phyloP scores from a whole-genome alignment of 1,140 invertebrate genomes.

The Monomorium pharaonis region DNA sequence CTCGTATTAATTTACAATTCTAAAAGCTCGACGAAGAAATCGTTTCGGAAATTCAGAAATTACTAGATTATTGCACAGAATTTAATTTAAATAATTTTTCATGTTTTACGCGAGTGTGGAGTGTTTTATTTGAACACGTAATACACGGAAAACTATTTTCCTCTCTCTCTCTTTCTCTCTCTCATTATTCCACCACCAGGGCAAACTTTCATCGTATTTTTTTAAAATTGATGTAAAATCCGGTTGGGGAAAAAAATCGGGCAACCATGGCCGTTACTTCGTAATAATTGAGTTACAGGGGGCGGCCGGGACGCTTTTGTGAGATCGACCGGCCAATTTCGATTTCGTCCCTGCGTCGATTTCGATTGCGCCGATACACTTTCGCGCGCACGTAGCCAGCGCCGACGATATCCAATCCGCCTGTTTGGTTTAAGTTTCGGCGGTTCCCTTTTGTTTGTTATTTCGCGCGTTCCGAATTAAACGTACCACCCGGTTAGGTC shows the following conservation, averaged over 20 bases:
- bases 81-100: slow-evolving; percentile 17
- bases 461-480: slow-evolving; percentile 75
- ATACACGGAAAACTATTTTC: not conserved
- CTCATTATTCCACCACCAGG: slow-evolving; percentile 3
- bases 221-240: slow-evolving; percentile 33
- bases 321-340: slow-evolving; percentile 57
- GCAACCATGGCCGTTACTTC: slow-evolving; percentile 48
- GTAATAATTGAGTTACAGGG: slow-evolving; percentile 61
- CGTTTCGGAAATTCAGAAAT: not conserved
- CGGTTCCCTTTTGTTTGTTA: slow-evolving; percentile 72
- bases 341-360: slow-evolving; percentile 54
- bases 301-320: slow-evolving; percentile 42
- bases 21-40: not conserved
- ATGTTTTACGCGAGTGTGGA: not conserved
- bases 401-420: slow-evolving; percentile 69
- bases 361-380: slow-evolving; percentile 65
- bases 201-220: not conserved
- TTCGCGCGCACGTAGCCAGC: slow-evolving; percentile 53
- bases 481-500: slow-evolving; percentile 24
- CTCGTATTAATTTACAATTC: not conserved
- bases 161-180: too few species aligned
- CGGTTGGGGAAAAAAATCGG: slow-evolving; percentile 45
- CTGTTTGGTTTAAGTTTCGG: slow-evolving; percentile 74
- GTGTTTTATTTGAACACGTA: slow-evolving; percentile 4
- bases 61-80: not conserved